Percentiles rank a stretch among this genome's conserved stretches.
Conservation (phyloP, 2,888 invertebrate species). For the Myathropa florea region DNA sequence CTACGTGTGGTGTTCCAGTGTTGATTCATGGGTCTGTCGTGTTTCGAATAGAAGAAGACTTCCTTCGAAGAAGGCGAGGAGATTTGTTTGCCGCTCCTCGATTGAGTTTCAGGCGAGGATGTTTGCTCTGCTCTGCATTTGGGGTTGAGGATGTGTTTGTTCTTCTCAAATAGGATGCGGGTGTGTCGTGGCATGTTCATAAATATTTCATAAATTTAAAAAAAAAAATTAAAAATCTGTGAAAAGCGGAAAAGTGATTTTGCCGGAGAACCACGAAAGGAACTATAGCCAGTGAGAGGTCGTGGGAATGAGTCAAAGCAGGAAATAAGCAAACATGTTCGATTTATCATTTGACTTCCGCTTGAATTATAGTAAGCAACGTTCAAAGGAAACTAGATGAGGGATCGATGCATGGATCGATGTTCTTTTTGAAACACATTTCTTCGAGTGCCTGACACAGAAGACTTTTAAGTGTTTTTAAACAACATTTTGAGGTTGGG, state of each 20-base stretch:
- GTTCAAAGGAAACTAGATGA: not conserved
- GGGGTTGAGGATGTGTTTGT: not conserved
- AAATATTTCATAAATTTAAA: not conserved
- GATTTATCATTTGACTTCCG: not conserved
- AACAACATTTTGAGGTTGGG: no score
- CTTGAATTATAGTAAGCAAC: not conserved
- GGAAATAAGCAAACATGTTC: not conserved
- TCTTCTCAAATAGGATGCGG: not conserved
- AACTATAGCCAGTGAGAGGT: no score
- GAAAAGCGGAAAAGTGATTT: not conserved
- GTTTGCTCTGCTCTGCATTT: not conserved
- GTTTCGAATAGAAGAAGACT: not conserved
- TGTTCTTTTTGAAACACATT: no score
- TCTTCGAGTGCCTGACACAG: no score
- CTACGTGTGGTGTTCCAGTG: not conserved
- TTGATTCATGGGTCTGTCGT: conserved; percentile 4
- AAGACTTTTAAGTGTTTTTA: no score
- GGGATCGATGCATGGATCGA: not conserved
- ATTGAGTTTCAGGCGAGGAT: conserved; percentile 14
- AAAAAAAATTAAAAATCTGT: not conserved
- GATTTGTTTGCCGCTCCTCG: conserved; percentile 8
- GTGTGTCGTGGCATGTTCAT: not conserved
- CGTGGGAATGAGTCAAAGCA: not conserved
- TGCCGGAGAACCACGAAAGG: no score
- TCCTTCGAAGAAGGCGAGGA: not conserved